A percentile compares a stretch with the other conserved stretches of the same genome.
phyloP scores from a whole-genome alignment of 2,888 invertebrate genomes.

The Lampropteryx suffumata region DNA sequence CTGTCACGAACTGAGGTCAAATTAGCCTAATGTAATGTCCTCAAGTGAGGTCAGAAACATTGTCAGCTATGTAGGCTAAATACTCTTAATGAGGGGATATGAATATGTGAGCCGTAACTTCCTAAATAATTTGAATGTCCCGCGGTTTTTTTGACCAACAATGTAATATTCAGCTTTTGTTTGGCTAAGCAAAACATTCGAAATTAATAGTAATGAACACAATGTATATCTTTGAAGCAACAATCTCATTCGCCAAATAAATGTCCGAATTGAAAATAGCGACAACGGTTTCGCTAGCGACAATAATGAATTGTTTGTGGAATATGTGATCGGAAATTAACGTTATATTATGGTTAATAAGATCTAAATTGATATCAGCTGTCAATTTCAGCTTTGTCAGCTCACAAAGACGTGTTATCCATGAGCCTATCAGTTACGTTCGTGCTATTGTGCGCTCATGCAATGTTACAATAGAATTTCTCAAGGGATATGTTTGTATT shows the following conservation, averaged over 20 bases:
- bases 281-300: too few species aligned
- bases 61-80: constrained; percentile 55
- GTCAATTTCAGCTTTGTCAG: not conserved
- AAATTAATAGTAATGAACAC: too few species aligned
- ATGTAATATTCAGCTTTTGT: too few species aligned
- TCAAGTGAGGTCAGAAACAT: constrained; percentile 50
- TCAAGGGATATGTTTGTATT: constrained; percentile 13
- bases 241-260: too few species aligned
- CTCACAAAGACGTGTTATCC: not conserved
- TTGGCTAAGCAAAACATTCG: too few species aligned
- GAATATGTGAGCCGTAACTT: constrained; percentile 41
- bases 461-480: constrained; percentile 12
- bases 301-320: too few species aligned
- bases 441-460: not conserved
- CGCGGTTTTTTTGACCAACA: not conserved
- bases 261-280: not conserved
- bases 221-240: too few species aligned
- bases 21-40: constrained; percentile 11
- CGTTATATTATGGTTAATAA: too few species aligned
- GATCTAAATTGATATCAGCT: not conserved
- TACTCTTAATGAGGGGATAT: constrained; percentile 57
- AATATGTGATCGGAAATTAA: too few species aligned
- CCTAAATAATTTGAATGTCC: constrained; percentile 30
- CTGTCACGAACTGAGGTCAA: constrained; percentile 26
- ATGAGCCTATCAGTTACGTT: not conserved